phyloP scores from a whole-genome alignment of 2,888 invertebrate species.

The Luperina testacea region DNA sequence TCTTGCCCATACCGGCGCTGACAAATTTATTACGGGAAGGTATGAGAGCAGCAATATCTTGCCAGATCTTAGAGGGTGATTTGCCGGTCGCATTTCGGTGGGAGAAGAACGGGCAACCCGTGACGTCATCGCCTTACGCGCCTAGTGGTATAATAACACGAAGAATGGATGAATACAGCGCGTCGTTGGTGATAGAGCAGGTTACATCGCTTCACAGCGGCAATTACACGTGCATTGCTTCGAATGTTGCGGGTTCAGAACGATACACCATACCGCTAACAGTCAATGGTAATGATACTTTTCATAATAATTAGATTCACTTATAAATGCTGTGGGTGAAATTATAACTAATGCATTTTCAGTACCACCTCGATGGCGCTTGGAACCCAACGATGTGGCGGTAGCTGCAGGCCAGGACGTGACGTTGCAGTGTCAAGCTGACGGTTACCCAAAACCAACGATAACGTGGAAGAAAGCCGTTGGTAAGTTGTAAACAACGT shows the following conservation, averaged over 20 bases:
- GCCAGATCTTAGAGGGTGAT: conserved; percentile 97
- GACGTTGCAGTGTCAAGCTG: conserved; percentile 96
- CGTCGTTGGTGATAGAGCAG: conserved; percentile 95
- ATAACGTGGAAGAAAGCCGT: conserved; percentile 97
- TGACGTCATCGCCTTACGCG: conserved; percentile 91
- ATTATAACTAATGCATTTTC: conserved; percentile 10
- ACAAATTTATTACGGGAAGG: conserved; percentile 95
- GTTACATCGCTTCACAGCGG: conserved; percentile 96
- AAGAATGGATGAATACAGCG: conserved; percentile 95
- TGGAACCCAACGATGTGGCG: conserved; percentile 95
- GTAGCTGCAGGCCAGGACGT: conserved; percentile 96
- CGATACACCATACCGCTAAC: conserved; percentile 94
- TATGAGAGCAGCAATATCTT: conserved; percentile 96
- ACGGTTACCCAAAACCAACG: conserved; percentile 96
- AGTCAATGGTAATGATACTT: conserved; percentile 92
- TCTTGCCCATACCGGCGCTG: conserved; percentile 95
- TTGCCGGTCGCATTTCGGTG: conserved; percentile 97
- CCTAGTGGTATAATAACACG: conserved; percentile 86
- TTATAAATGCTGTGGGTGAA: neutral
- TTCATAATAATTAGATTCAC: neutral
- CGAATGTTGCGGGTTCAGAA: conserved; percentile 95
- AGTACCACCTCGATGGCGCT: conserved; percentile 97
- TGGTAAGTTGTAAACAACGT: conserved; percentile 87
- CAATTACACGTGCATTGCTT: conserved; percentile 97
- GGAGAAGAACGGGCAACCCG: conserved; percentile 96